Base-by-base conservation (phyloP, 2,797 vertebrate genomes). In the Sebastes cheni region DNA sequence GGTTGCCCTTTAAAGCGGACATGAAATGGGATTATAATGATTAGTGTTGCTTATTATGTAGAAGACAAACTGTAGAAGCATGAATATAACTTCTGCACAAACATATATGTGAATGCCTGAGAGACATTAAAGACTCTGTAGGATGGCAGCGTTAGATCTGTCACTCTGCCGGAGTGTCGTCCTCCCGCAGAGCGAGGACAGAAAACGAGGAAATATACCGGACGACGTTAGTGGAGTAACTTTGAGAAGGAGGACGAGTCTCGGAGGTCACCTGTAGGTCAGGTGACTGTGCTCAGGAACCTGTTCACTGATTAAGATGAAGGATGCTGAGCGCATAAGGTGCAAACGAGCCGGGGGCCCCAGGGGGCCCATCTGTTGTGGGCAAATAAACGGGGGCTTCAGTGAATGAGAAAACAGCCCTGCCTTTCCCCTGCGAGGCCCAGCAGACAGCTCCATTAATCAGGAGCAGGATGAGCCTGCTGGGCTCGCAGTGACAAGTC, bases 381-480 rank as follows among this genome's bases (percentile, higher is more conserved):
- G 81, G 89, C 81, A 92, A 93, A 94, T 89, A 94, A 92, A 88
- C 12, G 32, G 79, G 68, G 75, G 70, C 80, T 82, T 71, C 84
- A n/a, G 85, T 90, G 89, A 90, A 88, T 87, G 82, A 72, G 79
- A 87, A 86, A 86, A 84, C 76, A 84, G 87, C n/a, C 77, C 65
- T 36, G 66, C 77, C 80, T 79, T 84, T 80, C 85, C 88, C 87
- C 77, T 79, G 68, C 61, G 72, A 89, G 85, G 85, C 85, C 77
- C 85, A 22, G 83, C 78, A 86, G 92, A 94, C 92, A 89, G 89
- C 84, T 88, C 88, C 92, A 95, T 95, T 93, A 93, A 94, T 95
- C 93, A 93, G 91, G 75, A 82, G 54, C 84, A 82, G 93, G 94
- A 93, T 85, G 91, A 84, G 90, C 91, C 91, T 90, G 89, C 91